Evolutionary conservation across 2,797 vertebrate species (phyloP).

Genomic region (Sebastes jordani): DNA sequence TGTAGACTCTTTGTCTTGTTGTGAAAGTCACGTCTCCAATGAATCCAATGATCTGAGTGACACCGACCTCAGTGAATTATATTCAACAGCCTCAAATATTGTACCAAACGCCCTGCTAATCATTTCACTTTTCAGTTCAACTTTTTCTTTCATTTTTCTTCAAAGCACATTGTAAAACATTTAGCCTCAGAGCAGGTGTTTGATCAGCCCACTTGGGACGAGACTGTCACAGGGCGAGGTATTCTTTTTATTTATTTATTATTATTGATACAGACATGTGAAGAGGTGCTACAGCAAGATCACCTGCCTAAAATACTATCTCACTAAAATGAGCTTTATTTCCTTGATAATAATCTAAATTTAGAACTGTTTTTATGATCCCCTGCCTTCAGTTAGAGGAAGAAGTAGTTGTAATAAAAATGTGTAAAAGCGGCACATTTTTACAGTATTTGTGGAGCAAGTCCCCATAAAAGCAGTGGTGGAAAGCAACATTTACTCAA

Average conservation of each 20-base stretch:
- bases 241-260: background rate
- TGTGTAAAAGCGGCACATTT: background rate
- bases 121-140: background rate
- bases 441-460: background rate
- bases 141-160: background rate
- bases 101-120: background rate
- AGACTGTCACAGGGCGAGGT: background rate
- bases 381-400: background rate
- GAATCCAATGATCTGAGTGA: background rate
- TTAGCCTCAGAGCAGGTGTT: background rate
- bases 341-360: background rate
- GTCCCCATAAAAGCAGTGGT: background rate
- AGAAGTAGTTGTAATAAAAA: background rate
- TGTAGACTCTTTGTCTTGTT: too few relatives aligned
- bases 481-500: background rate
- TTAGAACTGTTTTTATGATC: background rate
- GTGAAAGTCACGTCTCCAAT: background rate
- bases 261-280: background rate
- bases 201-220: background rate
- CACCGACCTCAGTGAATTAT: background rate
- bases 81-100: background rate
- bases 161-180: background rate
- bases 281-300: background rate
- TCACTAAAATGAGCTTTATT: background rate
- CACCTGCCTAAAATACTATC: background rate